Conservation (phyloP, 2,113 vertebrate genomes). For the Emydocephalus ijimae region DNA sequence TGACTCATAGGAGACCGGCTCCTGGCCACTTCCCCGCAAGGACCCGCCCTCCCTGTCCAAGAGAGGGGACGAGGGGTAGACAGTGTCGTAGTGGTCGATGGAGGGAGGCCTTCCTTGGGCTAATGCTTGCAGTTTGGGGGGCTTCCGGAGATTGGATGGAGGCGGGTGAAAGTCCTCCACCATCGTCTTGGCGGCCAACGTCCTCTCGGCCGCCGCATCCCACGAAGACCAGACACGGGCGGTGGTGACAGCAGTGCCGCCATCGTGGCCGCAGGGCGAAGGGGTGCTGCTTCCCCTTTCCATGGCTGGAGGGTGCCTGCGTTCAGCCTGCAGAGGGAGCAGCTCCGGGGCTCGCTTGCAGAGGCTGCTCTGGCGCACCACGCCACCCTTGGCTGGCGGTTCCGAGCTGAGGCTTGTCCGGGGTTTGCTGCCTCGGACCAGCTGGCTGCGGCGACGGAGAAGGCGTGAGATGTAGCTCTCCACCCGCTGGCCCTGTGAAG, state of each 20-base stretch:
- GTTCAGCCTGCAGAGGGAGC: slow-evolving; percentile 44
- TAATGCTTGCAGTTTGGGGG: slow-evolving; percentile 14
- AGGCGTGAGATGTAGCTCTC: slow-evolving; percentile 82
- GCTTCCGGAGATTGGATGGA: slow-evolving; percentile 17
- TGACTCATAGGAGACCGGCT: slow-evolving; percentile 27
- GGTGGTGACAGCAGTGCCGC: slow-evolving; percentile 43
- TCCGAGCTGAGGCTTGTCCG: slow-evolving; percentile 73
- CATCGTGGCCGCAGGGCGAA: slow-evolving; percentile 55
- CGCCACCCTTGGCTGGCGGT: slow-evolving; percentile 29
- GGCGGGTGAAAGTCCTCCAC: neutral
- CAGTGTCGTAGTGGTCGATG: neutral
- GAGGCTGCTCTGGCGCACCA: slow-evolving; percentile 71
- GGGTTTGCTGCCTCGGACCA: slow-evolving; percentile 71
- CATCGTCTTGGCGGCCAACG: neutral
- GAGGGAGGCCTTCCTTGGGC: slow-evolving; percentile 27
- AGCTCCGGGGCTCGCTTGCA: slow-evolving; percentile 67
- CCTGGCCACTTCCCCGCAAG: slow-evolving; percentile 24
- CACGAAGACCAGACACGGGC: slow-evolving; percentile 10
- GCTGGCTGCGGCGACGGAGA: slow-evolving; percentile 71
- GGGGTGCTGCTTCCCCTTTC: slow-evolving; percentile 54
- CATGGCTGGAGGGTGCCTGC: slow-evolving; percentile 38
- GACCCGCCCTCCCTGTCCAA: slow-evolving; percentile 23
- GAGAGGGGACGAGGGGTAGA: slow-evolving; percentile 10
- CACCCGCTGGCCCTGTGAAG: slow-evolving; percentile 67
- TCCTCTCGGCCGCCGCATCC: neutral